Conservation (phyloP, 2,888 invertebrate species). For the Apamea anceps region DNA sequence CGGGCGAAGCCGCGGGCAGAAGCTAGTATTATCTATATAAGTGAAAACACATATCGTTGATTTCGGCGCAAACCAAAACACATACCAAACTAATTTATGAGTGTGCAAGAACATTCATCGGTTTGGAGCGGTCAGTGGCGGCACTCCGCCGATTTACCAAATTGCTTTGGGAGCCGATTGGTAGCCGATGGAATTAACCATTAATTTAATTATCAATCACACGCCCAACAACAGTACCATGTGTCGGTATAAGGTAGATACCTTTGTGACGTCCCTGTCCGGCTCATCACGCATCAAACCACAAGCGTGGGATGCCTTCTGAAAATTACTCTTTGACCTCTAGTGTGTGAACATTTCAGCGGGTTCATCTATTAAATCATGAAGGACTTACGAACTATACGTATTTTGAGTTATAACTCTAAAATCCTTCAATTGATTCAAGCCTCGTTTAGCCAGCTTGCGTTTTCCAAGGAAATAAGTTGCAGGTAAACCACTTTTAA, state of each 20-base stretch:
- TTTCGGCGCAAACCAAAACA: slow-evolving; percentile 68
- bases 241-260: slow-evolving; percentile 45
- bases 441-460: slow-evolving; percentile 35
- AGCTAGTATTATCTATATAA: slow-evolving; percentile 53
- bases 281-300: slow-evolving; percentile 21
- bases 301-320: slow-evolving; percentile 7
- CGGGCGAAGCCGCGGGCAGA: too few relatives aligned
- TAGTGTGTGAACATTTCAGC: slow-evolving; percentile 7
- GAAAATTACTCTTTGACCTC: slow-evolving; percentile 22
- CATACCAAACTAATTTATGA: slow-evolving; percentile 71
- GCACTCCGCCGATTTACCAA: slow-evolving; percentile 71
- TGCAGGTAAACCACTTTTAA: slow-evolving; percentile 36
- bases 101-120: slow-evolving; percentile 72
- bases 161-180: slow-evolving; percentile 73
- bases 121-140: slow-evolving; percentile 64
- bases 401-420: neutral
- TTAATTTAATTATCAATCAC: slow-evolving; percentile 77
- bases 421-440: slow-evolving; percentile 25
- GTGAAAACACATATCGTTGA: slow-evolving; percentile 67
- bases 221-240: slow-evolving; percentile 63
- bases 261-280: slow-evolving; percentile 17
- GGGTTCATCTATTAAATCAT: slow-evolving; percentile 9
- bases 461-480: slow-evolving; percentile 33
- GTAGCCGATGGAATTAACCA: slow-evolving; percentile 71
- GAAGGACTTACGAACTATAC: slow-evolving; percentile 7